Evolutionary conservation across 2,888 invertebrate species (phyloP).

Genomic region (Oithona nana): DNA sequence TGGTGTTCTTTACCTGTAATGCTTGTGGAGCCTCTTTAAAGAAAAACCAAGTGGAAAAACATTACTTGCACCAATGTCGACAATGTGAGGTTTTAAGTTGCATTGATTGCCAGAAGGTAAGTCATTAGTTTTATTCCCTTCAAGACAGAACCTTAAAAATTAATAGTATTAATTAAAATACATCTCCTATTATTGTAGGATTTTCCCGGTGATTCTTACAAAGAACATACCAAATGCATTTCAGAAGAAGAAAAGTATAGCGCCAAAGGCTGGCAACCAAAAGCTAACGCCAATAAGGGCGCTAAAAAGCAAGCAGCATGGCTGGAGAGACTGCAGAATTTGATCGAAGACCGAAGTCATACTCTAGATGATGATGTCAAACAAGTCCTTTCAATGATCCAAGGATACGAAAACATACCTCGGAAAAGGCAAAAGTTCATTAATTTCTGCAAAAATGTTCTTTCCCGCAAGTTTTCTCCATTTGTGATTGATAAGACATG

Average conservation of each 20-base stretch:
- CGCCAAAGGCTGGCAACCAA: constrained; percentile 52
- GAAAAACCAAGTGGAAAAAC: constrained; percentile 77
- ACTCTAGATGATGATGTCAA: constrained; percentile 38
- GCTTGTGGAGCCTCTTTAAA: constrained; percentile 75
- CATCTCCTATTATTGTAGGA: constrained; percentile 1
- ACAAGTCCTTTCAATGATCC: constrained; percentile 44
- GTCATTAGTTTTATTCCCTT: background rate
- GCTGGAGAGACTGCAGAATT: constrained; percentile 48
- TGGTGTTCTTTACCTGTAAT: constrained; percentile 89
- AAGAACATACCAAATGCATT: constrained; percentile 60
- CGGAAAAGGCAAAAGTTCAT: constrained; percentile 61
- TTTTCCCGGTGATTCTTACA: constrained; percentile 53
- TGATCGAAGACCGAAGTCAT: constrained; percentile 37
- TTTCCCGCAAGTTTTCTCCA: constrained; percentile 37
- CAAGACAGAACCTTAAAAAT: too few species aligned
- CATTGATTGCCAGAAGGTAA: constrained; percentile 69
- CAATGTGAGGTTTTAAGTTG: constrained; percentile 55
- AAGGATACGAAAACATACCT: constrained; percentile 58
- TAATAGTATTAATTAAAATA: background rate
- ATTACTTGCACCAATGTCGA: constrained; percentile 47
- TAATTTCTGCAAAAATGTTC: constrained; percentile 31
- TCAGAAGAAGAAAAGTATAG: constrained; percentile 72
- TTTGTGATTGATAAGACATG: constrained; percentile 46
- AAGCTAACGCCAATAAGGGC: constrained; percentile 46
- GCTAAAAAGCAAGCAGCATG: constrained; percentile 68